Evolutionary conservation across 1,140 invertebrate genomes (phyloP).

Genomic region (Sarcophaga peregrina): DNA sequence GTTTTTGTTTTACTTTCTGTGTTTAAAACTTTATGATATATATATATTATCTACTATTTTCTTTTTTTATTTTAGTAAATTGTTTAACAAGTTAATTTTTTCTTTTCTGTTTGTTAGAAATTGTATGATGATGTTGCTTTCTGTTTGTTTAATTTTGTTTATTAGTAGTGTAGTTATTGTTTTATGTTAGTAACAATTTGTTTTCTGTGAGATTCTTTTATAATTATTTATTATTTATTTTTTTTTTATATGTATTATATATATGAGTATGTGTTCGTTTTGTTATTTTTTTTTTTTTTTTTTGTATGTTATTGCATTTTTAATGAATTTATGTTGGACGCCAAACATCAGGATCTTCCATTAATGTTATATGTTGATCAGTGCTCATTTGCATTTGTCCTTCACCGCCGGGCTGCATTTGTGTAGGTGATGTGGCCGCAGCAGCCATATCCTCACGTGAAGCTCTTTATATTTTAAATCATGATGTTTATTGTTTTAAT

Average conservation of each 20-base stretch:
- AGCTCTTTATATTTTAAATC: constrained; percentile 71
- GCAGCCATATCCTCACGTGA: constrained; percentile 85
- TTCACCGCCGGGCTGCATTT: constrained; percentile 69
- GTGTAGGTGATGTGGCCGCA: constrained; percentile 76
- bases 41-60: too few species aligned
- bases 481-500: constrained; percentile 27
- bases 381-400: constrained; percentile 74
- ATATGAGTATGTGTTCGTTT: background rate
- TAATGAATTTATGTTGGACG: constrained; percentile 80
- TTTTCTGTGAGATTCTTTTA: constrained; percentile 10
- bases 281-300: background rate
- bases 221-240: constrained; percentile 29
- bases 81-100: constrained; percentile 31
- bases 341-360: constrained; percentile 91
- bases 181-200: constrained; percentile 33
- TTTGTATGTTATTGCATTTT: constrained; percentile 18
- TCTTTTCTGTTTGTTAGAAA: constrained; percentile 33
- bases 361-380: constrained; percentile 80
- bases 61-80: background rate
- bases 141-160: constrained; percentile 49
- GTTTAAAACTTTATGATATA: constrained; percentile 32
- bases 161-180: constrained; percentile 18
- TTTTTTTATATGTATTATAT: background rate
- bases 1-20: constrained; percentile 7
- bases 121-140: constrained; percentile 29